These are phyloP conservation scores for Anthoscopus minutus DNA, from an alignment of 2,113 vertebrate species.

Conservation along the genomic window DNA sequence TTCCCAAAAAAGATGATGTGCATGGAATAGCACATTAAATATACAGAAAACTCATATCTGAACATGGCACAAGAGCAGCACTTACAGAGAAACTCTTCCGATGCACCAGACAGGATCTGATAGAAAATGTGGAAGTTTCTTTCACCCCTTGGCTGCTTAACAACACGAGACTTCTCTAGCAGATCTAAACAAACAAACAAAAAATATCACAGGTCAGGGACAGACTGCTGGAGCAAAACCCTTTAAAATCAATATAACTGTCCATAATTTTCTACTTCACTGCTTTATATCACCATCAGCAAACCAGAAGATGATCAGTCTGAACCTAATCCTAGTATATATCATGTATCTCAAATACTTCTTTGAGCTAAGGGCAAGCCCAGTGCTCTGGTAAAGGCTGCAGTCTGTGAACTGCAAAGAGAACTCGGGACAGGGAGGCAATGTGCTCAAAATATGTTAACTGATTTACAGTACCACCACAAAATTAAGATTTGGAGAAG, in stretches of 20 bases:
- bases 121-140: constrained; percentile 98
- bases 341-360: background rate
- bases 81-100: constrained; percentile 92
- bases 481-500: background rate
- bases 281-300: background rate
- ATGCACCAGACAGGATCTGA: constrained; percentile 92
- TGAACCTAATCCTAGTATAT: background rate
- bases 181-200: constrained; percentile 78
- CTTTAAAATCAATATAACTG: background rate
- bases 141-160: constrained; percentile 95
- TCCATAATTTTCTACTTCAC: background rate
- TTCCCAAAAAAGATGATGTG: background rate
- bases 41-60: background rate
- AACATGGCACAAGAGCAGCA: background rate
- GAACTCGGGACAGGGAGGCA: background rate
- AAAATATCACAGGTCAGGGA: background rate
- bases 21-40: background rate
- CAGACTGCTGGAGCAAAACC: background rate
- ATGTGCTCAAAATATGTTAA: background rate
- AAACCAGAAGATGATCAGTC: background rate
- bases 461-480: background rate
- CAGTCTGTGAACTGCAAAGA: background rate
- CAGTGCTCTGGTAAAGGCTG: background rate
- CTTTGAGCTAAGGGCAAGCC: background rate
- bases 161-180: constrained; percentile 93